phyloP scores from a whole-genome alignment of 2,113 vertebrate genomes.

The Lophura nycthemera region DNA sequence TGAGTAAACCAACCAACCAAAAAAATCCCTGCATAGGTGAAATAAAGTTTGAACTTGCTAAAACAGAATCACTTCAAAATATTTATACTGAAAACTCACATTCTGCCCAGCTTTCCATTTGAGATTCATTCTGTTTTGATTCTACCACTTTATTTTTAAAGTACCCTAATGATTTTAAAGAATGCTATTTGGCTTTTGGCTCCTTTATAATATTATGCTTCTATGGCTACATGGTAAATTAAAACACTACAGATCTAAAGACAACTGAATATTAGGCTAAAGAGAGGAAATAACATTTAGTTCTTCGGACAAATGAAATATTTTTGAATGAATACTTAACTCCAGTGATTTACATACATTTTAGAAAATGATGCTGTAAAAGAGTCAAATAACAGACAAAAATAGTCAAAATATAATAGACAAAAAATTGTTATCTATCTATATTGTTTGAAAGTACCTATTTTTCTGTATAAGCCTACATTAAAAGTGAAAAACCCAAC shows the following conservation, averaged over 20 bases:
- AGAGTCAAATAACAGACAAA: neutral
- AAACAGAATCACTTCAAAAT: neutral
- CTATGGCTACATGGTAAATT: neutral
- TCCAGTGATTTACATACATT: neutral
- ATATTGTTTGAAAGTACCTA: neutral
- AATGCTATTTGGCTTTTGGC: neutral
- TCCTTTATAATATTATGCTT: slow-evolving; percentile 18
- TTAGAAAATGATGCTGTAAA: neutral
- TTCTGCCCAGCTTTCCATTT: neutral
- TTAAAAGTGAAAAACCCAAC: neutral
- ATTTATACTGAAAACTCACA: neutral
- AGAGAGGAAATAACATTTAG: neutral
- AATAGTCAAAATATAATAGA: neutral
- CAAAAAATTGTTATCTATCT: neutral
- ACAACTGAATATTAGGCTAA: neutral
- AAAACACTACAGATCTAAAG: neutral
- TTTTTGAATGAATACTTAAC: neutral
- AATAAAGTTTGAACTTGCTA: neutral
- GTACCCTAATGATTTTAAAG: neutral
- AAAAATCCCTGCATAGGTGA: neutral
- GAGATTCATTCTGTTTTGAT: neutral
- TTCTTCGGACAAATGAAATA: neutral
- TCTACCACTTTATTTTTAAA: neutral
- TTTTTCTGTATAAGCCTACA: neutral
- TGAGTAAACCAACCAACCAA: neutral